Base-by-base conservation (phyloP, 2,888 invertebrate species). In the Zygothrica quintamaculata region DNA sequence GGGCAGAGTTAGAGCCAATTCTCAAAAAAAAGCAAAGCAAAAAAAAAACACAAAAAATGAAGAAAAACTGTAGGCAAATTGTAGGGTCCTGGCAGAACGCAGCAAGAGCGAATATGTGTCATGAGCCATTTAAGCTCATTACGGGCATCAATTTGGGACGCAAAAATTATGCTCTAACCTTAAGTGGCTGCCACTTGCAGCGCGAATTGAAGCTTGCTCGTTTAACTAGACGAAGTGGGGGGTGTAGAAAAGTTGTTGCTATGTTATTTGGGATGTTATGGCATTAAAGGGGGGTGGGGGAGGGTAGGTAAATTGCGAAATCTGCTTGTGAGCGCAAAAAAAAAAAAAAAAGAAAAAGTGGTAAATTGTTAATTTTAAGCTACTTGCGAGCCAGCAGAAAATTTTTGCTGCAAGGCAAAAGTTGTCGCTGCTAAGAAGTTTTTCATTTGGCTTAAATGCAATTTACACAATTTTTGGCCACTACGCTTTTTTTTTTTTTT, bases 111-210 rank as follows among this genome's bases (percentile, higher is more conserved):
- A 76, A 85, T 86, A 88, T 88, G 88, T 88, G 86, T 88, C 88
- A 86, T 88, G 88, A 88, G 88, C 88, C 88, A 88, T 88, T 88
- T 88, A 88, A 88, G 88, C 88, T 88, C 86, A 88, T 88, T 88
- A 88, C 78, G 77, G 82, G 82, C 86, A 88, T 88, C 87, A 88
- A 88, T 88, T 88, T 88, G 84, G 86, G 77, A 77, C 80, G 77
- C 81, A 82, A 85, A 78, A 86, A 86, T 88, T 85, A 85, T 88
- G 86, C 80, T 76, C 69, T 52, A 71, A 77, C 74, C 74, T 76
- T 74, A 77, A 76, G 76, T 77, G 76, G 74, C 65, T 73, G 57
- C 76, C 76, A 66, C 73, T 73, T 76, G 69, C 74, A 70, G 56
- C 53, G 52, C 66, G 40, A 56, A 56, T 50, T 53, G 71, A 44